phyloP scores from a whole-genome alignment of 1,140 invertebrate genomes.

The Sitobion miscanthi region DNA sequence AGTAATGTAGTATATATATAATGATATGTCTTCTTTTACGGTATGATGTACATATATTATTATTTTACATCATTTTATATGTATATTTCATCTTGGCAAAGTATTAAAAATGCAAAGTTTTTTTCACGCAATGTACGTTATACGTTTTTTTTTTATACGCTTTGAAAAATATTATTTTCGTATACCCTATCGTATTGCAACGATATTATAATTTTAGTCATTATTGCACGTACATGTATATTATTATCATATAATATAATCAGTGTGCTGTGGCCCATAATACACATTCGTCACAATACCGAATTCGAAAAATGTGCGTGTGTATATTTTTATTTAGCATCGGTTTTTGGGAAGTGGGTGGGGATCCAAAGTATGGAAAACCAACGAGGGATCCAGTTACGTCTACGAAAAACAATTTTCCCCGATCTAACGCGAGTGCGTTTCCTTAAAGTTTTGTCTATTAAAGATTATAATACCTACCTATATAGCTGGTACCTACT shows the following conservation, averaged over 20 bases:
- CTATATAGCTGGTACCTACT: no score
- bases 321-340: no score
- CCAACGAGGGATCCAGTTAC: neutral
- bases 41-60: neutral
- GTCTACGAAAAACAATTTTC: neutral
- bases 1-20: neutral
- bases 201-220: neutral
- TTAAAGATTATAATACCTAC: neutral
- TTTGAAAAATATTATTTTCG: neutral
- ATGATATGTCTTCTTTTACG: neutral
- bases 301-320: no score
- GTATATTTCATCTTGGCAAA: neutral
- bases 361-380: neutral
- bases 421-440: neutral
- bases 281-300: no score
- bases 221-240: neutral
- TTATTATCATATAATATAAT: no score
- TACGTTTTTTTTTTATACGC: neutral
- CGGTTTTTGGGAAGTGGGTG: no score
- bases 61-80: neutral
- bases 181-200: neutral
- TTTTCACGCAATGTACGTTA: neutral
- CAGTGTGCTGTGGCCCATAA: no score
- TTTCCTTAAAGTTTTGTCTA: neutral
- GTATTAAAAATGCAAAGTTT: neutral